A percentile compares a stretch with the other conserved stretches of the same genome.
These are phyloP conservation scores for Diacarnus erythraeanus DNA, from an alignment of 37 sponge, comb jelly and placozoan genomes.

Conservation along the genomic window DNA sequence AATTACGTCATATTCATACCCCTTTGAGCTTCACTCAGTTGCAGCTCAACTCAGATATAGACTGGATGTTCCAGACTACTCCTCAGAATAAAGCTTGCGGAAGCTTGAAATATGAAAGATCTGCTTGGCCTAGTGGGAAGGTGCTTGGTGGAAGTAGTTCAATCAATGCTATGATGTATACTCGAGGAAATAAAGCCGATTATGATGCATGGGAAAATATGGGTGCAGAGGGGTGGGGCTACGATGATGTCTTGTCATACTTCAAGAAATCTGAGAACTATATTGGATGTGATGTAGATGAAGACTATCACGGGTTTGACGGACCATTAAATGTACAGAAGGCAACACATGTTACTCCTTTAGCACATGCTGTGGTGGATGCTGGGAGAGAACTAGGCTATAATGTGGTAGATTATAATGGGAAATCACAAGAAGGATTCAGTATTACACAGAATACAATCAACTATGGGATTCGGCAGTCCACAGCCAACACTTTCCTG, in stretches of 20 bases:
- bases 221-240: slow-evolving; percentile 87
- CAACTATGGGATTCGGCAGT: slow-evolving; percentile 51
- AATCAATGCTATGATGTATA: slow-evolving; percentile 83
- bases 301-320: slow-evolving; percentile 48
- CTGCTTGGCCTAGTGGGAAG: slow-evolving; percentile 75
- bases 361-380: slow-evolving; percentile 50
- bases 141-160: slow-evolving; percentile 83
- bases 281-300: slow-evolving; percentile 32
- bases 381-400: slow-evolving; percentile 78
- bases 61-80: slow-evolving; percentile 76
- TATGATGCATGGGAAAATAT: slow-evolving; percentile 79
- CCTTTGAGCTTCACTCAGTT: slow-evolving; percentile 38
- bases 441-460: slow-evolving; percentile 55
- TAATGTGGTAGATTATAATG: slow-evolving; percentile 68
- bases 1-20: slow-evolving; percentile 25
- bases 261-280: slow-evolving; percentile 76
- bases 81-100: slow-evolving; percentile 62
- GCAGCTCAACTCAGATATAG: slow-evolving; percentile 26
- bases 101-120: slow-evolving; percentile 1
- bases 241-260: slow-evolving; percentile 78
- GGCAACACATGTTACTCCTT: slow-evolving; percentile 41
- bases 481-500: slow-evolving; percentile 65
- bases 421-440: slow-evolving; percentile 69
- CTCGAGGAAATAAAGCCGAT: slow-evolving; percentile 77
- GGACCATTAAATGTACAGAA: slow-evolving; percentile 72